Conservation (phyloP, 2,113 vertebrate genomes). For the Notarius lentiginosus region DNA sequence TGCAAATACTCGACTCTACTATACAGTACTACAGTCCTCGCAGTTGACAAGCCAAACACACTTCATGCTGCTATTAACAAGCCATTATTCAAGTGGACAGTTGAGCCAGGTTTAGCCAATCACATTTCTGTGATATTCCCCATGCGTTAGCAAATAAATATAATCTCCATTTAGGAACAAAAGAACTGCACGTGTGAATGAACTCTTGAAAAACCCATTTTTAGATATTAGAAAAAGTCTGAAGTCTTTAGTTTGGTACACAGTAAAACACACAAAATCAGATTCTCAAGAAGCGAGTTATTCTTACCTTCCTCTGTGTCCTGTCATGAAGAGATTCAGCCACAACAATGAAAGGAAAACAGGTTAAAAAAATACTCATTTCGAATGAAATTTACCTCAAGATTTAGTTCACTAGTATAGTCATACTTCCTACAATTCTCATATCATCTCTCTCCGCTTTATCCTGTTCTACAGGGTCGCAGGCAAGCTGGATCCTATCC, state of each 20-base stretch:
- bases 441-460: too few relatives aligned
- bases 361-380: not conserved
- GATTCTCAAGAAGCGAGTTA: not conserved
- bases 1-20: slow-evolving; percentile 21
- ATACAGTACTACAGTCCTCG: not conserved
- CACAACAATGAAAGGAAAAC: slow-evolving; percentile 30
- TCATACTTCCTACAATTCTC: not conserved
- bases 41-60: slow-evolving; percentile 51
- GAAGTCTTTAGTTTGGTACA: not conserved
- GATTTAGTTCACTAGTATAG: not conserved
- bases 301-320: slow-evolving; percentile 78
- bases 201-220: not conserved
- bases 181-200: not conserved
- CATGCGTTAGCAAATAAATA: not conserved
- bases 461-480: too few relatives aligned
- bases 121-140: not conserved
- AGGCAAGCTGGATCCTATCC: too few relatives aligned
- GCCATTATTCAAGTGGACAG: not conserved
- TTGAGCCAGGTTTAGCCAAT: not conserved
- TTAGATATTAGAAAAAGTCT: not conserved
- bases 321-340: slow-evolving; percentile 54
- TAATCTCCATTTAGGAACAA: not conserved
- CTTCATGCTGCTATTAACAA: slow-evolving; percentile 11
- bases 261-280: not conserved
- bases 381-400: not conserved